A percentile compares a stretch with the other conserved stretches of the same genome.
Evolutionary conservation across 2,797 vertebrate species (phyloP).

Genomic region (Amblyopsis hoosieri): DNA sequence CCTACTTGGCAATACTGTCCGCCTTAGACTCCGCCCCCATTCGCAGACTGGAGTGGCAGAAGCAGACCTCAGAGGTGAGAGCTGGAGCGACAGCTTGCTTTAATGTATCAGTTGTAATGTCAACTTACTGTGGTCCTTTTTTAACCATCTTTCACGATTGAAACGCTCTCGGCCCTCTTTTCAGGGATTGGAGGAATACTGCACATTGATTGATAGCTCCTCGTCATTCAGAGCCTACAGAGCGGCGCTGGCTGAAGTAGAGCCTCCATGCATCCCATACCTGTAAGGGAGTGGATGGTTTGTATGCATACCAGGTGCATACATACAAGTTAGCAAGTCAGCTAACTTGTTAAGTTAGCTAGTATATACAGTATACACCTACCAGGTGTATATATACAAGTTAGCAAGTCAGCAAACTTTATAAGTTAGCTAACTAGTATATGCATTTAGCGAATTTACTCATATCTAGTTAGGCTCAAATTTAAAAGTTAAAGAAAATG

Average conservation of each 20-base stretch:
- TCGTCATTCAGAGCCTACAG: slow-evolving; percentile 97
- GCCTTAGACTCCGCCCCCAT: slow-evolving; percentile 98
- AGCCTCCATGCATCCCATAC: slow-evolving; percentile 97
- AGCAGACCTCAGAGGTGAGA: slow-evolving; percentile 96
- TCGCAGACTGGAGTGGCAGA: slow-evolving; percentile 97
- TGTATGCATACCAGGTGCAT: background rate
- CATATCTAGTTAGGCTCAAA: too few relatives aligned
- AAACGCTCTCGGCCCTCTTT: background rate
- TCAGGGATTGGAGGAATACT: slow-evolving; percentile 97
- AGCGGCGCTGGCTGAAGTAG: slow-evolving; percentile 93
- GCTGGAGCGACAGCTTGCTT: background rate
- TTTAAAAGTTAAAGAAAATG: too few relatives aligned
- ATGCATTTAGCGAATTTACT: too few relatives aligned
- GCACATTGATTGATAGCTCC: slow-evolving; percentile 97
- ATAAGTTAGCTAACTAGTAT: too few relatives aligned
- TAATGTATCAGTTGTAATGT: background rate
- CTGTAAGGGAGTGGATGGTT: slow-evolving; percentile 80
- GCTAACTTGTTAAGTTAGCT: too few relatives aligned
- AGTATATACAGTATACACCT: too few relatives aligned
- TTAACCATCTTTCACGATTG: too few relatives aligned
- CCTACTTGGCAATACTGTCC: slow-evolving; percentile 96
- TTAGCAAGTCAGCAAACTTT: too few relatives aligned
- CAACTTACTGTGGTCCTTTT: background rate
- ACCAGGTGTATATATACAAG: too few relatives aligned
- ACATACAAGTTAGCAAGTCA: background rate